These are phyloP conservation scores for Latrodectus elegans DNA, from an alignment of 2,888 invertebrate species.

Conservation along the genomic window DNA sequence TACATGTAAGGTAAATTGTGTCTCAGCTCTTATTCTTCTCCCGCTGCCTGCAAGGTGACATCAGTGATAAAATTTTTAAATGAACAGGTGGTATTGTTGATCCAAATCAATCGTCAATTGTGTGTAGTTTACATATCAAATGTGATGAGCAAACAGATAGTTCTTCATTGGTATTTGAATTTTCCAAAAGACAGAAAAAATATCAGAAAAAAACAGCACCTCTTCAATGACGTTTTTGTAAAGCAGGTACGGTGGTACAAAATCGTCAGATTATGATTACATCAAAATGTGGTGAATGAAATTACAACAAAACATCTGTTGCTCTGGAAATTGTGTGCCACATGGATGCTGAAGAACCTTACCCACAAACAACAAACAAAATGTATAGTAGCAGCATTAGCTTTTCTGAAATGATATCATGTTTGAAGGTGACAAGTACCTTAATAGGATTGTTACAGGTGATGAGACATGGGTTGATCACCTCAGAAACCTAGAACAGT, in stretches of 20 bases:
- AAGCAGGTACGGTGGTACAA: not conserved
- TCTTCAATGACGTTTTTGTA: conserved; percentile 12
- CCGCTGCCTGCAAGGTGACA: conserved; percentile 1
- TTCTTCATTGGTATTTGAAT: conserved; percentile 4
- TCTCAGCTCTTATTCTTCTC: not conserved
- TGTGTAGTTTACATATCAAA: conserved; percentile 10
- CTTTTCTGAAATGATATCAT: not conserved
- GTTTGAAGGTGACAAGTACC: not conserved
- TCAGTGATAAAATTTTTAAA: conserved; percentile 27
- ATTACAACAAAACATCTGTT: conserved; percentile 1
- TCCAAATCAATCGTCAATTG: conserved; percentile 21
- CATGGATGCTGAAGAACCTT: not conserved
- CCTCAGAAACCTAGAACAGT: not conserved
- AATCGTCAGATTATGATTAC: conserved; percentile 6
- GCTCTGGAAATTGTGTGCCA: not conserved
- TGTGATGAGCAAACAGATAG: conserved; percentile 25
- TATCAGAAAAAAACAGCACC: not conserved
- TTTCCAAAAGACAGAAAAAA: conserved; percentile 9
- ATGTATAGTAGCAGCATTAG: too few species aligned
- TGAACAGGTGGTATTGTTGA: conserved; percentile 8
- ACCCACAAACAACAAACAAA: too few species aligned
- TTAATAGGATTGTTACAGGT: not conserved
- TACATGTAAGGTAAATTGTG: too few species aligned
- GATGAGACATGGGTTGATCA: not conserved
- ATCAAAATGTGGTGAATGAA: not conserved